These are phyloP conservation scores for Acleris sparsana DNA, from an alignment of 2,888 invertebrate genomes.

Conservation along the genomic window DNA sequence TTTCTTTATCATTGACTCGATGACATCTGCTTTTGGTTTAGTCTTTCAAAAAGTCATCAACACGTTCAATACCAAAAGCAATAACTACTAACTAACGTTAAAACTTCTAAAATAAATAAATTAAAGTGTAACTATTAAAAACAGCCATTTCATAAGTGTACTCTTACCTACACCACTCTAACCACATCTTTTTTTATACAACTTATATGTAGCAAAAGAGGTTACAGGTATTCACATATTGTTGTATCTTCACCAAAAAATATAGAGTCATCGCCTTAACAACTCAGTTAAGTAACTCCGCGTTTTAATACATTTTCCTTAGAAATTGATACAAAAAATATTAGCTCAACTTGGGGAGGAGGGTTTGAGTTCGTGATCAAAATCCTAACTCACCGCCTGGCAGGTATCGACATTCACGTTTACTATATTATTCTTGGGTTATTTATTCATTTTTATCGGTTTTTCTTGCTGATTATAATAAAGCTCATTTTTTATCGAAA, in stretches of 20 bases:
- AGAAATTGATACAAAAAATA: constrained; percentile 56
- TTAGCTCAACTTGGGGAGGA: constrained; percentile 45
- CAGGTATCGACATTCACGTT: constrained; percentile 38
- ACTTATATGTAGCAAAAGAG: no score
- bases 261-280: constrained; percentile 28
- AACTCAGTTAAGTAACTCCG: constrained; percentile 44
- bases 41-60: no score
- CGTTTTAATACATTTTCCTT: constrained; percentile 52
- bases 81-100: no score
- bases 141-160: no score
- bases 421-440: constrained; percentile 23
- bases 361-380: constrained; percentile 47
- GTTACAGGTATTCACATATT: no score
- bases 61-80: no score
- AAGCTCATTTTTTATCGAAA: not conserved
- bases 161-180: no score
- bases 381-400: constrained; percentile 42
- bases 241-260: not conserved
- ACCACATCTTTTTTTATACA: no score
- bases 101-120: no score
- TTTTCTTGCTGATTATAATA: not conserved
- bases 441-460: not conserved
- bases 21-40: no score
- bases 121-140: no score
- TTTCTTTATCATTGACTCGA: no score